These are phyloP conservation scores for Drosophila subquinaria DNA, from an alignment of 2,888 invertebrate genomes.

Conservation along the genomic window DNA sequence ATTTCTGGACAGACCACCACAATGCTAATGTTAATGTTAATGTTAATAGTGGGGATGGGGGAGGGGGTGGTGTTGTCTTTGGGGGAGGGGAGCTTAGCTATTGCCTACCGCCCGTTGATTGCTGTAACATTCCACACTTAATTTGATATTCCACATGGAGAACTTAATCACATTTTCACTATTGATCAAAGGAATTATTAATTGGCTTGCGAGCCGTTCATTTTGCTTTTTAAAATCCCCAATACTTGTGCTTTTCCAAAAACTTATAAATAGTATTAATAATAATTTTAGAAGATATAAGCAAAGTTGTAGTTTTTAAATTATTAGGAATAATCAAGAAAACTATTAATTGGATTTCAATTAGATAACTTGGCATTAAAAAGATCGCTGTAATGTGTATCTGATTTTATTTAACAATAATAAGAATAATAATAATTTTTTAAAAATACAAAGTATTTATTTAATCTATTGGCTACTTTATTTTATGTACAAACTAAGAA, in stretches of 20 bases:
- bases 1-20: slow-evolving; percentile 32
- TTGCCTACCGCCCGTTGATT: slow-evolving; percentile 54
- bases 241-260: neutral
- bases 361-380: too few species aligned
- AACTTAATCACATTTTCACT: neutral
- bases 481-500: too few species aligned
- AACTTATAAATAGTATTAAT: neutral
- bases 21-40: slow-evolving; percentile 12
- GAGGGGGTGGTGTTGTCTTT: neutral
- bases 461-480: too few species aligned
- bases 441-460: too few species aligned
- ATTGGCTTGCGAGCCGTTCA: slow-evolving; percentile 11
- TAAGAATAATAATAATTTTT: too few species aligned
- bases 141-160: slow-evolving; percentile 45
- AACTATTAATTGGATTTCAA: too few species aligned
- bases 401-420: too few species aligned
- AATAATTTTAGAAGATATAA: neutral
- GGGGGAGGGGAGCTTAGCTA: slow-evolving; percentile 1
- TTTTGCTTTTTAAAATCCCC: neutral
- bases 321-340: too few species aligned
- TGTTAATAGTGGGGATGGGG: neutral
- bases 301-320: neutral
- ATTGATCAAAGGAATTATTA: slow-evolving; percentile 11
- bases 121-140: slow-evolving; percentile 76
- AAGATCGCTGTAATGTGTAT: too few species aligned